Conservation (phyloP, 2,113 vertebrate species). For the Rhinoderma darwinii region DNA sequence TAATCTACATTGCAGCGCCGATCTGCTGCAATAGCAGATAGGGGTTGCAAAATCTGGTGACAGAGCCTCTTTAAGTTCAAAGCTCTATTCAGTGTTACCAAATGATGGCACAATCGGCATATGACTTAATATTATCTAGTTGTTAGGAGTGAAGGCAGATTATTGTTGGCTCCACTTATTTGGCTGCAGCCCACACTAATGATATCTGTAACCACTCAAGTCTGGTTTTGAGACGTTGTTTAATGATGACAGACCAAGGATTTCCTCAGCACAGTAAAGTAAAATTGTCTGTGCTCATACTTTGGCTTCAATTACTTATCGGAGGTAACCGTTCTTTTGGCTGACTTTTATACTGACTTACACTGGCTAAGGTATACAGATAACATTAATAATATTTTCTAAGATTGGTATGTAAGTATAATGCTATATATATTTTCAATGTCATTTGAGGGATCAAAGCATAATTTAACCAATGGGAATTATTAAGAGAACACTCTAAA, state of each 20-base stretch:
- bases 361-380: neutral
- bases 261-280: neutral
- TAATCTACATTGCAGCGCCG: too few relatives aligned
- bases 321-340: neutral
- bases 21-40: too few relatives aligned
- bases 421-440: too few relatives aligned
- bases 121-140: neutral
- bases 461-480: neutral
- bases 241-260: slow-evolving; percentile 5
- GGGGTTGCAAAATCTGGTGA: too few relatives aligned
- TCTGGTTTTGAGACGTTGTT: neutral
- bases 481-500: too few relatives aligned
- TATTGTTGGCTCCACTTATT: neutral
- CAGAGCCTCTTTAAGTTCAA: neutral
- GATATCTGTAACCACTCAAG: neutral
- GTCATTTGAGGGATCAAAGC: neutral
- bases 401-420: too few relatives aligned
- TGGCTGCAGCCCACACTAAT: neutral
- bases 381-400: neutral
- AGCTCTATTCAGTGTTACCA: neutral
- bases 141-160: neutral
- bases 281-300: neutral
- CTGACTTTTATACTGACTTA: neutral
- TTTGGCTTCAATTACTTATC: neutral
- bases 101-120: neutral